Percentiles rank a stretch among this genome's conserved stretches.
Conservation (phyloP, 2,113 vertebrate species). For the Istiophorus platypterus region DNA sequence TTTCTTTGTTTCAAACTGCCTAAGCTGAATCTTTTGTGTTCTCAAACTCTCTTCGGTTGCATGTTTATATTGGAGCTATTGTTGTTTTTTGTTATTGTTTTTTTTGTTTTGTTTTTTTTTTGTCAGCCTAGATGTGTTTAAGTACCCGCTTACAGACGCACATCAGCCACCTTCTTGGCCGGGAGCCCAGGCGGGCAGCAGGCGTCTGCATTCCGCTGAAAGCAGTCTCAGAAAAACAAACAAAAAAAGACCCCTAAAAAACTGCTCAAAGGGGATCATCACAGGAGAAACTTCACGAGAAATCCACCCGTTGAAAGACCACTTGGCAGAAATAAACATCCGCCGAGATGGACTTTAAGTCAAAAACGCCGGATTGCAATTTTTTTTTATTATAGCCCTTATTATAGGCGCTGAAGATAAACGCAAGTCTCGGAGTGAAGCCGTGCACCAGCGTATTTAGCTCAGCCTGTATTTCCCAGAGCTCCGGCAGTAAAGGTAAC, state of each 20-base stretch:
- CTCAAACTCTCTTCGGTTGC: slow-evolving; percentile 26
- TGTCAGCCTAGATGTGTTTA: slow-evolving; percentile 40
- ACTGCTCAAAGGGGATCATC: slow-evolving; percentile 77
- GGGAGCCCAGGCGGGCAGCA: slow-evolving; percentile 75
- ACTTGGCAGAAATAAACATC: slow-evolving; percentile 7
- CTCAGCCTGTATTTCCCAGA: slow-evolving; percentile 33
- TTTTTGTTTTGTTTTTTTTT: no score
- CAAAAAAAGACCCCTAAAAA: slow-evolving; percentile 11
- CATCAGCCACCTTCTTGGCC: slow-evolving; percentile 79
- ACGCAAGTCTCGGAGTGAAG: slow-evolving; percentile 49
- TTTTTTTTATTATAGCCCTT: slow-evolving; percentile 26
- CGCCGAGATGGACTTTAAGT: slow-evolving; percentile 9
- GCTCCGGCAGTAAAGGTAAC: slow-evolving; percentile 52
- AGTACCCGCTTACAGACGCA: slow-evolving; percentile 72
- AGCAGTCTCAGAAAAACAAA: slow-evolving; percentile 58
- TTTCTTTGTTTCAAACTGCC: slow-evolving; percentile 79
- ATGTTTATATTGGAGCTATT: slow-evolving; percentile 44
- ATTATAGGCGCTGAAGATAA: slow-evolving; percentile 35
- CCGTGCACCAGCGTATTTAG: slow-evolving; percentile 35
- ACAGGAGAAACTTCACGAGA: slow-evolving; percentile 75
- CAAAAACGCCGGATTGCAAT: slow-evolving; percentile 15
- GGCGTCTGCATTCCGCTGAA: slow-evolving; percentile 80
- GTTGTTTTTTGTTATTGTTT: no score
- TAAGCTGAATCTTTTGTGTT: slow-evolving; percentile 37
- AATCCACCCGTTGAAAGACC: slow-evolving; percentile 34